A percentile compares a stretch with the other conserved stretches of the same genome.
phyloP scores from a whole-genome alignment of 2,888 invertebrate species.

The Andrena trimmerana region DNA sequence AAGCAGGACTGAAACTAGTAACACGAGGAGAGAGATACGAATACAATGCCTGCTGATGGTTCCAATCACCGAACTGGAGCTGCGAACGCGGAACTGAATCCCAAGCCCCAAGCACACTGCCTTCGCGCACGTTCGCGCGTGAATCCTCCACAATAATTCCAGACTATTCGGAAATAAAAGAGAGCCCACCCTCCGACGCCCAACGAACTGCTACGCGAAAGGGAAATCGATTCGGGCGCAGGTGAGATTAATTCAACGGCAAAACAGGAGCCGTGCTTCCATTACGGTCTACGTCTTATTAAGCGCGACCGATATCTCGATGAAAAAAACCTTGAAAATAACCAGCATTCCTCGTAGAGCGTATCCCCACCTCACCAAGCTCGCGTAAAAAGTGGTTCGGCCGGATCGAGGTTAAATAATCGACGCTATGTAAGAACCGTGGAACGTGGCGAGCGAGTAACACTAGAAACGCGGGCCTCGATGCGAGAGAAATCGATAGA shows the following conservation, averaged over 20 bases:
- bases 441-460: constrained; percentile 44
- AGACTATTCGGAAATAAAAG: background rate
- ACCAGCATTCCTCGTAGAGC: constrained; percentile 35
- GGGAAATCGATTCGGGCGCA: background rate
- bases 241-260: background rate
- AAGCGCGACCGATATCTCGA: constrained; percentile 23
- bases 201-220: background rate
- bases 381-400: constrained; percentile 41
- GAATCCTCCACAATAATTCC: background rate
- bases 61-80: background rate
- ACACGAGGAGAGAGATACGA: background rate
- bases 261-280: constrained; percentile 3
- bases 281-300: constrained; percentile 31
- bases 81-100: background rate
- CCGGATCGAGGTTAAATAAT: constrained; percentile 57
- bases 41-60: background rate
- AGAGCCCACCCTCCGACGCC: too few relatives aligned
- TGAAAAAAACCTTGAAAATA: constrained; percentile 37
- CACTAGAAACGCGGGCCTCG: constrained; percentile 34
- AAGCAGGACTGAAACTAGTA: background rate
- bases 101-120: background rate
- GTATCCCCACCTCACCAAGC: background rate
- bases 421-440: constrained; percentile 33
- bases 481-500: constrained; percentile 49
- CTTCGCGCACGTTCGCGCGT: background rate